These are phyloP conservation scores for Dipus sagitta DNA, from an alignment of 2,797 vertebrate genomes.

Conservation along the genomic window DNA sequence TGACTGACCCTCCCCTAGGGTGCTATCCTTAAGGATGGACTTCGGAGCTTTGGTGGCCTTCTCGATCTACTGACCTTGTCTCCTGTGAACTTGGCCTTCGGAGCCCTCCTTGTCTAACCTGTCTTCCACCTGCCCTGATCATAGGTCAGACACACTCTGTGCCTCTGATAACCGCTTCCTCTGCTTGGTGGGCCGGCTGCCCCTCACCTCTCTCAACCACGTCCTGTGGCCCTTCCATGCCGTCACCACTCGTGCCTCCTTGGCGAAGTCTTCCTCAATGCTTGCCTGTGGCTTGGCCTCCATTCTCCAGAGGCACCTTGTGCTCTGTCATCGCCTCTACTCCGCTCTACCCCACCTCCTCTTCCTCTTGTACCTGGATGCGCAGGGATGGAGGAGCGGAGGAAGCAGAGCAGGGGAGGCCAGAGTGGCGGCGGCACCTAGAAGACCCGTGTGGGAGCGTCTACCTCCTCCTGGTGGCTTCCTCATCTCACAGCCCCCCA, in stretches of 20 bases:
- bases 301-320: not conserved
- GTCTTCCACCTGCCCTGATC: not conserved
- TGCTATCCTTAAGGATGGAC: not conserved
- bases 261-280: conserved; percentile 9
- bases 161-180: not conserved
- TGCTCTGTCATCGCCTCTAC: not conserved
- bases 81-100: not conserved
- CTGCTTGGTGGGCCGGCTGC: not conserved
- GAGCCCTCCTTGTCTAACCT: not conserved
- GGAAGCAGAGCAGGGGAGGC: not conserved
- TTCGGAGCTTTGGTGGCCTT: not conserved
- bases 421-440: not conserved
- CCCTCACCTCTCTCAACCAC: not conserved
- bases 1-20: not conserved
- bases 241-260: not conserved
- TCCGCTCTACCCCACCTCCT: not conserved
- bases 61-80: not conserved
- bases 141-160: not conserved
- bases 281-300: not conserved
- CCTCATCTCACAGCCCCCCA: not conserved
- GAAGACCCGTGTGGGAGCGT: not conserved
- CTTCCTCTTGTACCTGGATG: not conserved
- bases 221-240: not conserved
- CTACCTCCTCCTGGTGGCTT: not conserved
- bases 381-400: not conserved